Evolutionary conservation across 2,888 invertebrate species (phyloP), one percentile per base, ranked within the genome.

Genomic region (Fabriciana adippe): DNA sequence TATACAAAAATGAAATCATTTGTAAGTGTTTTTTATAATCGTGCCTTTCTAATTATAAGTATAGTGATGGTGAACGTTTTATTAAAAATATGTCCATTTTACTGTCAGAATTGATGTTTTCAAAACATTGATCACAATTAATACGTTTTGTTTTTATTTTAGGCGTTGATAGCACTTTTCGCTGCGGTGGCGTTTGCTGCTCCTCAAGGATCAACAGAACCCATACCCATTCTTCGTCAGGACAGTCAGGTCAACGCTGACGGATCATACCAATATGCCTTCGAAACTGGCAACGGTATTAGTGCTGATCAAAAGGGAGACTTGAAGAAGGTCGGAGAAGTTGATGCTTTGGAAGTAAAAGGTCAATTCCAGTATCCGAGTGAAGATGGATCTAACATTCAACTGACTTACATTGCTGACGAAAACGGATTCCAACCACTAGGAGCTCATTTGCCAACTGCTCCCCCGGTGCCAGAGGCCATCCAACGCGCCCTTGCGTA

Each of bases 341-440:
- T 87, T 0, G 93, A 94, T 41, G 89, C 92, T 26, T 79, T 93
- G 67, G 93, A 94, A 64, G 95, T 95, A 5, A 93, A 94, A 76
- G 95, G 95, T 55, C 94, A 94, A 79, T 95, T 90, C 87, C 94
- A 94, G 64, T 95, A 95, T 81, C 94, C 94, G 0, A 92, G 94
- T 41, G 95, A 95, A 1, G 94, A 95, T 73, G 95, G 95, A 26
- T 90, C 93, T 73, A 94, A 93, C 73, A 94, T 95, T 79, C 93
- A 94, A 72, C 80, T 96, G 72, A 93, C 94, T 0, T 96, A 96
- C 85, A 90, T 93, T 53, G 95, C 96, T 72, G 95, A 96, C 75
- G 95, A 96, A 81, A 95, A 95, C 75, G 95, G 95, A 26, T 95
- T 93, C 92, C 94, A 95, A 79, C 95, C 95, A 0, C 93, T 88